These are phyloP conservation scores for Erebia epiphron DNA, from an alignment of 2,888 invertebrate species.

Conservation along the genomic window DNA sequence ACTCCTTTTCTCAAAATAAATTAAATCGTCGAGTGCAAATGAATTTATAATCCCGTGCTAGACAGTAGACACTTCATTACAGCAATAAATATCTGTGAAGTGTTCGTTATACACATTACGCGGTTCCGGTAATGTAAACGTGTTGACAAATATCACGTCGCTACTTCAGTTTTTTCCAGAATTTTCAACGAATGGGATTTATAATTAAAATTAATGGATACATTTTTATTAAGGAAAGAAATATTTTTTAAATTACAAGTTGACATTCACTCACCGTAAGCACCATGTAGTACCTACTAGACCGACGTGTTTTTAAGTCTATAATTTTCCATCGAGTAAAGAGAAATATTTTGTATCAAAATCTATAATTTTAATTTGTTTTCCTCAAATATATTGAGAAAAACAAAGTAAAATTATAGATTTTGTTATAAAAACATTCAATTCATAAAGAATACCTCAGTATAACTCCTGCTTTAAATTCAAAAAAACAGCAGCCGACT, in stretches of 20 bases:
- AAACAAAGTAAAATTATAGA: too few relatives aligned
- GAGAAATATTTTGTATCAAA: background rate
- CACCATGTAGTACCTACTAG: background rate
- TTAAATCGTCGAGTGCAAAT: slow-evolving; percentile 10
- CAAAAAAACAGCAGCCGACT: too few relatives aligned
- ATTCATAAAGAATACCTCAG: too few relatives aligned
- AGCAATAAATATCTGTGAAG: slow-evolving; percentile 37
- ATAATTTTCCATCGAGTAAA: background rate
- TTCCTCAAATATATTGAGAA: too few relatives aligned
- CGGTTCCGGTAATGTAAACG: slow-evolving; percentile 38
- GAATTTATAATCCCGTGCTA: slow-evolving; percentile 14
- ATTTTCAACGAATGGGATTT: slow-evolving; percentile 35
- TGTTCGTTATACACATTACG: slow-evolving; percentile 37
- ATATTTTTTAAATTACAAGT: slow-evolving; percentile 25
- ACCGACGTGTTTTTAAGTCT: slow-evolving; percentile 4
- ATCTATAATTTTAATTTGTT: too few relatives aligned
- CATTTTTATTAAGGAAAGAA: slow-evolving; percentile 27
- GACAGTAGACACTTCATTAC: slow-evolving; percentile 27
- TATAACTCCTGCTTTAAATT: too few relatives aligned
- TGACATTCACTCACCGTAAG: slow-evolving; percentile 3
- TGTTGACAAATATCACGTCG: slow-evolving; percentile 37
- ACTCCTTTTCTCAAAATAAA: slow-evolving; percentile 1
- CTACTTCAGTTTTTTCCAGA: slow-evolving; percentile 37
- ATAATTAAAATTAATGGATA: slow-evolving; percentile 40
- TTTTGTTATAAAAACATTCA: too few relatives aligned